A percentile compares a stretch with the other conserved stretches of the same genome.
These are phyloP conservation scores for Plagodis pulveraria DNA, from an alignment of 2,888 invertebrate genomes.

Conservation along the genomic window DNA sequence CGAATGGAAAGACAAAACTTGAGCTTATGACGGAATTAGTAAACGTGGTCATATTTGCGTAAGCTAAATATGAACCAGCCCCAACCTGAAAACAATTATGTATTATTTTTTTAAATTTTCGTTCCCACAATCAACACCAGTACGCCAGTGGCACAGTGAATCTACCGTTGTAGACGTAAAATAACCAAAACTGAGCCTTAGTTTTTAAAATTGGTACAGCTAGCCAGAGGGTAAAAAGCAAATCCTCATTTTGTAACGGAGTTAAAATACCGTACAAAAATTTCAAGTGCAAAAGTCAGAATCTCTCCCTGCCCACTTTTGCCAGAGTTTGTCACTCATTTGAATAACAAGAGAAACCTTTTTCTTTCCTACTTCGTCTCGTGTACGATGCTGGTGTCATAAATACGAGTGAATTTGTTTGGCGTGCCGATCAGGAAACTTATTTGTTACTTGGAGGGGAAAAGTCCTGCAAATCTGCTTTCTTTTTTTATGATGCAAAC, in stretches of 20 bases:
- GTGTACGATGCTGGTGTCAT: slow-evolving; percentile 26
- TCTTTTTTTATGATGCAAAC: too few relatives aligned
- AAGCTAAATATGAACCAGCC: too few relatives aligned
- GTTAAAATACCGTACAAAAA: slow-evolving; percentile 46
- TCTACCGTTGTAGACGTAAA: background rate
- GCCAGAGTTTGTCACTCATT: slow-evolving; percentile 70
- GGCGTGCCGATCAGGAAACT: slow-evolving; percentile 14
- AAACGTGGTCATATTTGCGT: too few relatives aligned
- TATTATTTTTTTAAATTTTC: too few relatives aligned
- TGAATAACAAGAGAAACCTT: slow-evolving; percentile 79
- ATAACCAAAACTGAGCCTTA: background rate
- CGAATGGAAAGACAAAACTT: too few relatives aligned
- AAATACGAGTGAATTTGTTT: slow-evolving; percentile 19
- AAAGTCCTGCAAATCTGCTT: background rate
- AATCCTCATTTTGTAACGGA: slow-evolving; percentile 31
- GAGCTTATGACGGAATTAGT: too few relatives aligned
- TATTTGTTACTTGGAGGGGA: slow-evolving; percentile 10
- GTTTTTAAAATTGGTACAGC: slow-evolving; percentile 11
- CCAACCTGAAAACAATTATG: too few relatives aligned
- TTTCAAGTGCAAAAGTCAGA: slow-evolving; percentile 57
- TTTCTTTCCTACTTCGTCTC: slow-evolving; percentile 46
- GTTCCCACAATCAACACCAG: too few relatives aligned
- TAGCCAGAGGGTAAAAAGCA: slow-evolving; percentile 9
- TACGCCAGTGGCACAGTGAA: too few relatives aligned
- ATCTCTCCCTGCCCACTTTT: slow-evolving; percentile 50